Conservation (phyloP, 2,888 invertebrate species). For the Cerceris rybyensis region DNA sequence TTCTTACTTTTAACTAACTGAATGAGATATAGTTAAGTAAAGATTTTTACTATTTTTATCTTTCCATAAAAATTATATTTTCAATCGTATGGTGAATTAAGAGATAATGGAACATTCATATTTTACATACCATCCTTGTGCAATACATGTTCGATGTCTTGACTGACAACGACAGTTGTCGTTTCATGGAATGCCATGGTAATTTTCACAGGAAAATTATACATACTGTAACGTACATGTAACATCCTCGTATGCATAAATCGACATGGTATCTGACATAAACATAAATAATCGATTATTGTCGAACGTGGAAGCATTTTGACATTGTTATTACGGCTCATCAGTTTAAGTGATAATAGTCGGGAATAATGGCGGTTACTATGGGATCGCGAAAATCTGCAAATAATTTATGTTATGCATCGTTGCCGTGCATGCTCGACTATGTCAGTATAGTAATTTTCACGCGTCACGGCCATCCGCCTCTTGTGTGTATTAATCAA, state of each 20-base stretch:
- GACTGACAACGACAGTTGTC: not conserved
- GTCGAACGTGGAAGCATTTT: slow-evolving; percentile 14
- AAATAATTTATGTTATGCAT: slow-evolving; percentile 47
- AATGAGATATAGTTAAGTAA: too few relatives aligned
- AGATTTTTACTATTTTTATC: too few relatives aligned
- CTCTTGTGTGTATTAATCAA: slow-evolving; percentile 59
- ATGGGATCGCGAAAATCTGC: slow-evolving; percentile 16
- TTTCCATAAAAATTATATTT: too few relatives aligned
- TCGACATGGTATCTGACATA: slow-evolving; percentile 1
- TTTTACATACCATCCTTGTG: not conserved
- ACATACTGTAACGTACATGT: not conserved
- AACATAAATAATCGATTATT: slow-evolving; percentile 38
- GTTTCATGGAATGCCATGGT: not conserved
- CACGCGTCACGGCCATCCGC: slow-evolving; percentile 56
- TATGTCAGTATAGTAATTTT: slow-evolving; percentile 59
- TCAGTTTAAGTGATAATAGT: slow-evolving; percentile 25
- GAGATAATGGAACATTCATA: not conserved
- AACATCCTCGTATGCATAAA: slow-evolving; percentile 6
- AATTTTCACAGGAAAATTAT: not conserved
- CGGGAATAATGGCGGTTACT: not conserved
- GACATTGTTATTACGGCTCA: slow-evolving; percentile 36
- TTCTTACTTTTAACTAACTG: too few relatives aligned
- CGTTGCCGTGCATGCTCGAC: slow-evolving; percentile 17
- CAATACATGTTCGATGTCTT: not conserved
- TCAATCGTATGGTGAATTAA: not conserved